A percentile compares a stretch with the other conserved stretches of the same genome.
Conservation (phyloP, 2,888 invertebrate genomes). For the Polylopha cassiicola region DNA sequence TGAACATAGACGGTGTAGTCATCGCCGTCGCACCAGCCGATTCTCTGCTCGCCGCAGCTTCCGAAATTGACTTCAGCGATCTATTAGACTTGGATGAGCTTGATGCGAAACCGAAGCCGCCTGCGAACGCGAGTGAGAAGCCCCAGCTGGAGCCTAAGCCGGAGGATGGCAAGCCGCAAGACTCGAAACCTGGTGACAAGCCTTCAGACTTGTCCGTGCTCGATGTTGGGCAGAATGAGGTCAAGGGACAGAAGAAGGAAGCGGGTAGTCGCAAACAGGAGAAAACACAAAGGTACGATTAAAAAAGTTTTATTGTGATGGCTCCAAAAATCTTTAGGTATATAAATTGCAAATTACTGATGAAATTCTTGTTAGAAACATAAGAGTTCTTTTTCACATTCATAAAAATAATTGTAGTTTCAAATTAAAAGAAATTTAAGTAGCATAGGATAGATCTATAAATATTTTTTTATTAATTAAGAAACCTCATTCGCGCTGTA, state of each 20-base stretch:
- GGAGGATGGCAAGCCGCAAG: constrained; percentile 14
- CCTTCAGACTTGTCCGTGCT: constrained; percentile 19
- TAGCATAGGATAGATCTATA: no score
- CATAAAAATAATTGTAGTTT: no score
- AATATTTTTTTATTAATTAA: no score
- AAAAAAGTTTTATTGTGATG: neutral
- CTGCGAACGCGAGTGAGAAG: constrained; percentile 30
- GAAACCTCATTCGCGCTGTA: no score
- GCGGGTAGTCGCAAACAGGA: constrained; percentile 52
- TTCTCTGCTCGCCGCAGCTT: constrained; percentile 74
- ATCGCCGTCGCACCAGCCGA: constrained; percentile 81
- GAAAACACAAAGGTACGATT: constrained; percentile 57
- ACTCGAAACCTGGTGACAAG: constrained; percentile 28
- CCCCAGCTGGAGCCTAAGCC: constrained; percentile 29
- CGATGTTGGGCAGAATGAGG: constrained; percentile 43
- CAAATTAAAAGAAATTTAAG: no score
- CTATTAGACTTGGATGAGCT: constrained; percentile 52
- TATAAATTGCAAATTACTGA: no score
- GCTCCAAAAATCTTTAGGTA: no score
- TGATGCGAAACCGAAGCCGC: constrained; percentile 36
- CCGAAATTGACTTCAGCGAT: constrained; percentile 61
- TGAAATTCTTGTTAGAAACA: no score
- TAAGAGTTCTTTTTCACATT: no score
- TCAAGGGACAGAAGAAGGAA: constrained; percentile 53
- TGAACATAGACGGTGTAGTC: constrained; percentile 83